Evolutionary conservation across 1,140 invertebrate species (phyloP), one percentile per base, ranked within the genome.

Genomic region (Scaptomyza hsui): DNA sequence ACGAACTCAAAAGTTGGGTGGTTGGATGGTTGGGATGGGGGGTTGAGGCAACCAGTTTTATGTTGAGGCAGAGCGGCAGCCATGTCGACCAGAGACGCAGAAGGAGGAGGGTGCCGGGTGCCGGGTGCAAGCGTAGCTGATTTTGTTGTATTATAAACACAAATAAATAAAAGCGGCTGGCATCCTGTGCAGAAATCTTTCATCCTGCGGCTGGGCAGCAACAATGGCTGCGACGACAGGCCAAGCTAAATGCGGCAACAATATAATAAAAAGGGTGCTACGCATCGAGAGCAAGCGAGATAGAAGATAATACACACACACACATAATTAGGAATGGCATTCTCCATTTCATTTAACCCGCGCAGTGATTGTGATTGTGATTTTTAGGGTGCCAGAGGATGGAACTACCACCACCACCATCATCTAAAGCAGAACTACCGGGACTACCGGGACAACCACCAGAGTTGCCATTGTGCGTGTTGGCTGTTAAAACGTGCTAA

Each of bases 71-170:
- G 64, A 41, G 59, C 60, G 48, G 51, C 60, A 44, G 51, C 52
- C 61, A 56, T 41, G 59, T n/a, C 57, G 35, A 35, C n/a, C n/a
- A n/a, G n/a, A n/a, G n/a, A n/a, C 44, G 7, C 9, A 2, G 1
- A 29, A 59, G 32, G 41, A 19, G 35, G 24, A 37, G 29, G 53
- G 60, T 37, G 32, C 12, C 4, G 10, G 32, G 32, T 37, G 48
- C 59, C 52, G 63, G 62, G 71, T 81, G 78, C 89, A 89, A 89
- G 86, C 86, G 88, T 89, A 88, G 73, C 86, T 89, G 86, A 89
- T 89, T 89, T 89, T 89, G 86, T 89, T 89, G 86, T 89, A 89
- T 89, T 89, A 89, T 89, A 89, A 89, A 89, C 83, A 89, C 80
- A 89, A 89, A 89, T 89, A 89, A 88, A 89, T 88, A 89, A 89